phyloP scores from a whole-genome alignment of 2,797 vertebrate genomes.

The Myotis findleyi region DNA sequence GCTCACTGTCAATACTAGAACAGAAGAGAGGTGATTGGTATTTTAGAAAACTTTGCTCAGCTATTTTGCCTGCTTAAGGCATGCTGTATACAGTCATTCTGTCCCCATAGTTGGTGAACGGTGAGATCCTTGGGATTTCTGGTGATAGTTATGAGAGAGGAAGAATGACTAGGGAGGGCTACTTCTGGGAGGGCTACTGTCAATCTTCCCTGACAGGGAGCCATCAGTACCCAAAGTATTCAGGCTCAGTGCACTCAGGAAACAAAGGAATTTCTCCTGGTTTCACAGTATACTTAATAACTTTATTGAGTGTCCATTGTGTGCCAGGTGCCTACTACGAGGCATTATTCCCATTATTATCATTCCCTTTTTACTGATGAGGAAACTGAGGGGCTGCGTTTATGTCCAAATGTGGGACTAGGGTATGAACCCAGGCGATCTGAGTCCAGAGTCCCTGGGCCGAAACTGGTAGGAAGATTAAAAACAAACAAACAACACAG shows the following conservation, averaged over 20 bases:
- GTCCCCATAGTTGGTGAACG: background rate
- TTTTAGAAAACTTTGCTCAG: background rate
- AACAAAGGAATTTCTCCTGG: background rate
- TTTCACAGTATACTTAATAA: background rate
- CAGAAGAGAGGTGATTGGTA: background rate
- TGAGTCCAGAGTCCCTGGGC: background rate
- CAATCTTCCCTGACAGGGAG: background rate
- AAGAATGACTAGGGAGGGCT: background rate
- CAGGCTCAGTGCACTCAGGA: background rate
- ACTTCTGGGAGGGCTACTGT: background rate
- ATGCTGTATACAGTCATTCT: background rate
- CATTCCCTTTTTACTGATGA: background rate
- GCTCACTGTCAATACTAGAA: background rate
- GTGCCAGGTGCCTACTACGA: background rate
- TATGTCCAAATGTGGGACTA: background rate
- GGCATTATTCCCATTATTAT: background rate
- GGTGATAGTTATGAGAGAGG: background rate
- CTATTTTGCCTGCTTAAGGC: background rate
- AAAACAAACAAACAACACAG: background rate
- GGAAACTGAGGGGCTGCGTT: background rate
- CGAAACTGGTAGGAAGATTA: background rate
- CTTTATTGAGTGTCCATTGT: background rate
- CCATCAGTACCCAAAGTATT: background rate
- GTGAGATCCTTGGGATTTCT: background rate
- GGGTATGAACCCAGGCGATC: background rate